Evolutionary conservation across 2,888 invertebrate species (phyloP), one percentile per base, ranked within the genome.

Genomic region (Pterostichus niger): DNA sequence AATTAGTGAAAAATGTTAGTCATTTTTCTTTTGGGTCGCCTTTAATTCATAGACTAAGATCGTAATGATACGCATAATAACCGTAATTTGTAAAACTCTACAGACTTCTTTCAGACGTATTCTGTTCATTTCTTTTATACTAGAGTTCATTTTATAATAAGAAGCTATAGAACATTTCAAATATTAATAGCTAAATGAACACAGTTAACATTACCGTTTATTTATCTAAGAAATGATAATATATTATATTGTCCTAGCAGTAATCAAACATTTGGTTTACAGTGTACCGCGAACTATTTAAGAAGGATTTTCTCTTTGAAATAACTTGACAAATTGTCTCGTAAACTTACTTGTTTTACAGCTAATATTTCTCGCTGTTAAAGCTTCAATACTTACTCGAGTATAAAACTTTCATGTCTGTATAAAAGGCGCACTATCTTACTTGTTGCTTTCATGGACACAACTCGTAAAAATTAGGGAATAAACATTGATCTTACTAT

Each of bases 301-400:
- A 35, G 35, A 11, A 49, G 64, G 31, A n/a, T 64, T 64, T 33
- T 31, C n/a, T 64, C 35, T 11, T 6, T n/a, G 44, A 71, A 71
- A 71, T 71, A 71, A 44, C 17, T 40, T 11, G 71, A 64, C 71
- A 71, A 71, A 71, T 71, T 71, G 71, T 71, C 71, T 49, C 71
- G 46, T 71, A 71, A 71, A 71, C 46, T 71, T 11, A 71, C 71
- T 71, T 71, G 71, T 71, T 71, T 71, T 46, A 71, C 71, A 71
- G 71, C 71, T 71, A 71, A 71, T 75, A 75, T 75, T 75, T 52
- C 40, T 75, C 33, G 75, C 33, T 75, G 68, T 71, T 40, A 71
- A 64, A 44, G 44, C 68, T 71, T 71, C 44, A 71, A 71, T 71
- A 71, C 68, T 71, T 44, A 40, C 15, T 6, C 31, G 46, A 44